phyloP scores from a whole-genome alignment of 2,888 invertebrate species.

The Luffia ferchaultella region DNA sequence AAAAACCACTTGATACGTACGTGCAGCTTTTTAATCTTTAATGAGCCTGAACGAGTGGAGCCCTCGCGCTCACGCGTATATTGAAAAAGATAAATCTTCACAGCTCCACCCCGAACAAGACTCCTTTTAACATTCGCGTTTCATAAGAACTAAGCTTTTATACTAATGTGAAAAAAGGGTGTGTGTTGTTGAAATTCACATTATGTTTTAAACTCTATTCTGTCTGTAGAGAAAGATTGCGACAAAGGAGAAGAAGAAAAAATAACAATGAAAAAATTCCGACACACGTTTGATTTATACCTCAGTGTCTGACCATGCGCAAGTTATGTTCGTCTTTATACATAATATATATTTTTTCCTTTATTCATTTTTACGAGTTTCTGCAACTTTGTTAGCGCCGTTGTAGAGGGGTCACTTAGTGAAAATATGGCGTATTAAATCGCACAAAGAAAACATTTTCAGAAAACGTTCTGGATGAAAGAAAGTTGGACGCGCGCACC shows the following conservation, averaged over 20 bases:
- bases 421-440: slow-evolving; percentile 59
- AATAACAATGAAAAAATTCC: slow-evolving; percentile 7
- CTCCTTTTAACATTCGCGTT: too few relatives aligned
- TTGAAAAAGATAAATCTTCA: slow-evolving; percentile 57
- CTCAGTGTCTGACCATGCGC: slow-evolving; percentile 29
- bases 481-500: slow-evolving; percentile 57
- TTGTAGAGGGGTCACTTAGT: slow-evolving; percentile 40
- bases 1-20: slow-evolving; percentile 18
- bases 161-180: neutral
- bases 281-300: slow-evolving; percentile 52
- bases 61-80: slow-evolving; percentile 34
- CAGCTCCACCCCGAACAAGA: slow-evolving; percentile 30
- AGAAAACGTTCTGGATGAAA: slow-evolving; percentile 58
- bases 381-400: slow-evolving; percentile 47
- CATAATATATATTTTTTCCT: slow-evolving; percentile 39
- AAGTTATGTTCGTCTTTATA: slow-evolving; percentile 39
- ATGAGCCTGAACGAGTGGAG: slow-evolving; percentile 21
- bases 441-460: slow-evolving; percentile 62
- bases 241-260: neutral
- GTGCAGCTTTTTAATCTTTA: slow-evolving; percentile 11
- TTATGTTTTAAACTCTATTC: neutral
- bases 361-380: slow-evolving; percentile 31
- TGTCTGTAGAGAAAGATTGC: too few relatives aligned
- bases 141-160: too few relatives aligned
- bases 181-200: neutral